A percentile compares a stretch with the other conserved stretches of the same genome.
Conservation (phyloP, 2,888 invertebrate genomes). For the Tetramorium bicarinatum region DNA sequence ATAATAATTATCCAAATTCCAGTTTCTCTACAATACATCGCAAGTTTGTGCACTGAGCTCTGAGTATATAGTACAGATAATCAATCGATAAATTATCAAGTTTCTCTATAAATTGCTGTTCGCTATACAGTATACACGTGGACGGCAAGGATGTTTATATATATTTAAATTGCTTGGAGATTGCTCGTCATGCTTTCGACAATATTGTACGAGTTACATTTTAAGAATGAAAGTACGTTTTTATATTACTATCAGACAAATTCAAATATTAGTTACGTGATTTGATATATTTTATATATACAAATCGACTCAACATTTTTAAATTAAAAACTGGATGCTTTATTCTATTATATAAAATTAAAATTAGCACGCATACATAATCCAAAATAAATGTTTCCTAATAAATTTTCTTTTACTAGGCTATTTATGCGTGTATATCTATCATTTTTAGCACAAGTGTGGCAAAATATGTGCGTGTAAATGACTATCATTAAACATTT, state of each 20-base stretch:
- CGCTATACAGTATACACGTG: slow-evolving; percentile 32
- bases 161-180: slow-evolving; percentile 18
- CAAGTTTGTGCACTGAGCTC: slow-evolving; percentile 53
- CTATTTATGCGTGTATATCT: slow-evolving; percentile 29
- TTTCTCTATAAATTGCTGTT: slow-evolving; percentile 9
- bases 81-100: slow-evolving; percentile 37
- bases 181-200: slow-evolving; percentile 5
- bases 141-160: slow-evolving; percentile 27
- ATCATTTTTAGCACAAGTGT: slow-evolving; percentile 30
- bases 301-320: not conserved
- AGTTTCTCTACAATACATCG: slow-evolving; percentile 47
- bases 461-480: slow-evolving; percentile 18
- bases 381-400: slow-evolving; percentile 1
- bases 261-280: not conserved
- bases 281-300: not conserved
- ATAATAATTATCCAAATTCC: slow-evolving; percentile 41
- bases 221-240: slow-evolving; percentile 12
- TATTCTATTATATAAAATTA: slow-evolving; percentile 30
- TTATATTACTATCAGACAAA: not conserved
- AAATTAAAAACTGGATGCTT: slow-evolving; percentile 13
- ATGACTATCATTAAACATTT: slow-evolving; percentile 61
- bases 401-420: slow-evolving; percentile 19
- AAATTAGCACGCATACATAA: slow-evolving; percentile 28
- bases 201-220: slow-evolving; percentile 9
- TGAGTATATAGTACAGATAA: slow-evolving; percentile 43